Evolutionary conservation across 1,140 invertebrate species (phyloP), one percentile per base, ranked within the genome.

Genomic region (Leguminivora glycinivorella): DNA sequence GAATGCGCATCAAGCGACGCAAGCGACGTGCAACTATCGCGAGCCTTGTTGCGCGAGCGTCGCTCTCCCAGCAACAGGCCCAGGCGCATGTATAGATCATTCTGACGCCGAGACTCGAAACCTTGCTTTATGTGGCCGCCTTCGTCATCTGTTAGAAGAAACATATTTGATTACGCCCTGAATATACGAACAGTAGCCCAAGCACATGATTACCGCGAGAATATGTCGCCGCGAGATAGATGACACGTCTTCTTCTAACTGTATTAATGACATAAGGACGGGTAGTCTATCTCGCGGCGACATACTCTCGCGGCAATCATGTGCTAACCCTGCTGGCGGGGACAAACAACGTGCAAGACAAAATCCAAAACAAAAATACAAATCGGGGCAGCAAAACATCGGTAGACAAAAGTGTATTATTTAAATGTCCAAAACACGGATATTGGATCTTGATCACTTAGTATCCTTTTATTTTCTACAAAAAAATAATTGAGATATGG

Each of bases 81-180:
- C 26, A 98, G 90, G 0, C 97, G 93, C 93, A 96, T 96, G 88
- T 98, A 97, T 29, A 98, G 93, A 85, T 98, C 97, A 83, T 94
- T 95, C 79, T 95, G 95, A 17, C 93, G 93, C 72, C 94, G 93
- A 52, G 93, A 93, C 67, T 93, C 92, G 73, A 92, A 91, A 7
- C 92, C 86, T 17, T 93, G 94, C 83, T 95, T 95, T 68, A 95
- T 93, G 75, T 92, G 92, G 70, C 93, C 93, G 24, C 94, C 94
- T 90, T 95, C 95, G 77, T 96, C 95, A 86, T 96, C 95, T 96
- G 90, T 0, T 0, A 90, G 92, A 76, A 12, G 67, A 12, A 67
- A 52, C 34, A 70, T 0, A 26, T 56, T 70, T 72, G 58, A 68
- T 68, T 56, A 40, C 52, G 43, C 60, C 40, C 12, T 9, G 43